These are phyloP conservation scores for Mycogona germanica DNA, from an alignment of 2,888 invertebrate genomes.

Conservation along the genomic window DNA sequence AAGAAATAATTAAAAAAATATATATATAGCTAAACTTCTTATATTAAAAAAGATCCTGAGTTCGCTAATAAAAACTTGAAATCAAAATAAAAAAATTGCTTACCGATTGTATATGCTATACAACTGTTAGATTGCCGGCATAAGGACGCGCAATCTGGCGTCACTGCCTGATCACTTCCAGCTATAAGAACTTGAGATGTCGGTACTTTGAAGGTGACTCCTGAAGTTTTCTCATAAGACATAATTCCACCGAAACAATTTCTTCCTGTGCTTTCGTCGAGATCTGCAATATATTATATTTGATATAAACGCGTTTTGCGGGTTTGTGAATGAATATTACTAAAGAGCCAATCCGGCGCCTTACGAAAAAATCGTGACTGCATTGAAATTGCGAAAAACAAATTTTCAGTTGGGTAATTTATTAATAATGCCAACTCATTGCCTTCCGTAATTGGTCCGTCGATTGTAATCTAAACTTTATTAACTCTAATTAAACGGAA, in stretches of 20 bases:
- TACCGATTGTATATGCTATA: constrained; percentile 34
- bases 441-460: neutral
- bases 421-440: neutral
- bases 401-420: too few species aligned
- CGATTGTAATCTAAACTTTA: too few species aligned
- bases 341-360: too few species aligned
- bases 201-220: constrained; percentile 25
- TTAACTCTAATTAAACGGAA: too few species aligned
- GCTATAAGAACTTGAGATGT: constrained; percentile 29
- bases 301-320: too few species aligned
- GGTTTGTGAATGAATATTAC: too few species aligned
- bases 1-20: constrained; percentile 1
- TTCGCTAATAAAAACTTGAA: too few species aligned
- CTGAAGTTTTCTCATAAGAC: constrained; percentile 37
- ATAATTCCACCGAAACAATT: constrained; percentile 37
- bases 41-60: too few species aligned
- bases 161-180: constrained; percentile 34
- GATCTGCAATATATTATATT: neutral
- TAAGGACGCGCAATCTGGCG: constrained; percentile 36
- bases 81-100: constrained; percentile 21
- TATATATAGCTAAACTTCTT: too few species aligned
- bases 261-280: constrained; percentile 1
- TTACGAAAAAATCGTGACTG: too few species aligned
- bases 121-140: constrained; percentile 34
- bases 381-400: too few species aligned